Evolutionary conservation across 2,888 invertebrate species (phyloP).

Genomic region (Formica aserva): DNA sequence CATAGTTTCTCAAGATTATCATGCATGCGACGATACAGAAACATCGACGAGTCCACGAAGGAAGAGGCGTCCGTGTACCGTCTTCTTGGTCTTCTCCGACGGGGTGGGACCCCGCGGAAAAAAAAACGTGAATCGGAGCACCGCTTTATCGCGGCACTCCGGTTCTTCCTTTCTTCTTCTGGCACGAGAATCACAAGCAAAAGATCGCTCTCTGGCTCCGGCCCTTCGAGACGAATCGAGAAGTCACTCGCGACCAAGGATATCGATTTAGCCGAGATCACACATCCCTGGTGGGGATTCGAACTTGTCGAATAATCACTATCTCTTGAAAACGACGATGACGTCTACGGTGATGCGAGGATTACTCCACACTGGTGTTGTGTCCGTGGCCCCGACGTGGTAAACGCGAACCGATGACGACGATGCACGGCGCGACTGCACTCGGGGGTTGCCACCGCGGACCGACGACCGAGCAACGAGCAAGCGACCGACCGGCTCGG

Average conservation of each 20-base stretch:
- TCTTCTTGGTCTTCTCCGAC: background rate
- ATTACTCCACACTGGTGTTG: slow-evolving; percentile 51
- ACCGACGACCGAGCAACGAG: slow-evolving; percentile 48
- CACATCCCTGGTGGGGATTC: slow-evolving; percentile 54
- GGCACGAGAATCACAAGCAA: slow-evolving; percentile 33
- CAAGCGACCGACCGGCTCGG: slow-evolving; percentile 62
- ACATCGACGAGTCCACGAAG: slow-evolving; percentile 30
- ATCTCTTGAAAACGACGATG: slow-evolving; percentile 14
- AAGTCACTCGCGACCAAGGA: slow-evolving; percentile 55
- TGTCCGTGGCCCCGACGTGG: slow-evolving; percentile 41
- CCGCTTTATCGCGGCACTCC: slow-evolving; percentile 26
- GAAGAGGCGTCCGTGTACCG: background rate
- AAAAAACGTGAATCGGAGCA: slow-evolving; percentile 23
- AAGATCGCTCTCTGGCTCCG: background rate
- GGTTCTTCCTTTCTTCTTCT: background rate
- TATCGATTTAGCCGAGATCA: slow-evolving; percentile 62
- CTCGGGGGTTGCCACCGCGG: slow-evolving; percentile 55
- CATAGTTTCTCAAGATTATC: slow-evolving; percentile 60
- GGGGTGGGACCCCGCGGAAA: slow-evolving; percentile 40
- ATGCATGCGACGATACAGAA: slow-evolving; percentile 2
- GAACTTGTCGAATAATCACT: slow-evolving; percentile 50
- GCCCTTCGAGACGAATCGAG: slow-evolving; percentile 24
- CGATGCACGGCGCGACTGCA: slow-evolving; percentile 75
- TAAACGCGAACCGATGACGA: slow-evolving; percentile 73
- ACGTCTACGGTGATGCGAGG: slow-evolving; percentile 53